Percentiles rank a stretch among this genome's conserved stretches.
Conservation (phyloP, 2,797 vertebrate genomes). For the Pelobates cultripes region DNA sequence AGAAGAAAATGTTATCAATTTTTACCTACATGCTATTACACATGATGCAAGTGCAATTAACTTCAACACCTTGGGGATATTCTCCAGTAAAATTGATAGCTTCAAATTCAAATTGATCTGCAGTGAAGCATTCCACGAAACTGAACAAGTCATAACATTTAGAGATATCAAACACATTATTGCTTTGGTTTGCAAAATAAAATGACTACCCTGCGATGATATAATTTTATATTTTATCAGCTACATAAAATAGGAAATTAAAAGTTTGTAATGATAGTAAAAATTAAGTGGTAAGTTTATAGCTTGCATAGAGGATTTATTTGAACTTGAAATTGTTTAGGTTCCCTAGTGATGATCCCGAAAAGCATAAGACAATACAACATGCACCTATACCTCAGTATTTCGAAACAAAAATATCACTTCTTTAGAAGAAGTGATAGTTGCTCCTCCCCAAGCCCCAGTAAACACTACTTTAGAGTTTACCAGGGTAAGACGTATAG, state of each 20-base stretch:
- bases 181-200: conserved; percentile 35
- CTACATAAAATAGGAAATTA: conserved; percentile 28
- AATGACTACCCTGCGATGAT: conserved; percentile 25
- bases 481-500: too few relatives aligned
- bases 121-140: conserved; percentile 45
- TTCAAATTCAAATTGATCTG: conserved; percentile 51
- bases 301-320: neutral
- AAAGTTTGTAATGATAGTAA: conserved; percentile 21
- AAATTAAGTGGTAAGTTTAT: conserved; percentile 9
- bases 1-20: conserved; percentile 24
- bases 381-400: too few relatives aligned
- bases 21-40: conserved; percentile 44
- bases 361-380: too few relatives aligned
- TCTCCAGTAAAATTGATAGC: conserved; percentile 41
- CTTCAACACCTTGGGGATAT: conserved; percentile 35
- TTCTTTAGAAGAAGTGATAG: too few relatives aligned
- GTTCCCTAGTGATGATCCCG: too few relatives aligned
- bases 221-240: conserved; percentile 21
- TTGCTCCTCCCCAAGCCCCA: too few relatives aligned
- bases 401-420: too few relatives aligned
- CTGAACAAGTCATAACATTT: conserved; percentile 32
- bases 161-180: conserved; percentile 36
- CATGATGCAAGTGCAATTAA: conserved; percentile 47
- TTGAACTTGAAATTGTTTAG: too few relatives aligned
- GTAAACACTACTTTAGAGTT: too few relatives aligned